Conservation (phyloP, 2,797 vertebrate genomes). For the Gymnocypris eckloni region DNA sequence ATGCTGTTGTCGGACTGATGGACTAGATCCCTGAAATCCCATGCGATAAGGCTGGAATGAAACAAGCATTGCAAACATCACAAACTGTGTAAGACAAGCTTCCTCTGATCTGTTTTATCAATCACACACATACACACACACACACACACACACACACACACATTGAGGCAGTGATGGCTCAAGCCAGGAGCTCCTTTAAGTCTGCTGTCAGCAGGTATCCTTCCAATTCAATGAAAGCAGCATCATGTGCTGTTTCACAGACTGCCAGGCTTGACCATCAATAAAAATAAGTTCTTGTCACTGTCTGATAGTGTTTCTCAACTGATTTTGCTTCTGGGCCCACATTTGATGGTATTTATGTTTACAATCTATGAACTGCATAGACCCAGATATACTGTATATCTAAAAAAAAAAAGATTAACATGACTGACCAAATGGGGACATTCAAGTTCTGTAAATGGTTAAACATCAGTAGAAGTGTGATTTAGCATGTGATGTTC, state of each 20-base stretch:
- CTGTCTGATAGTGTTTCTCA: slow-evolving; percentile 11
- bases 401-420: too few species aligned
- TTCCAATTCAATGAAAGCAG: slow-evolving; percentile 57
- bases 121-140: slow-evolving; percentile 56
- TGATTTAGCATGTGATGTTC: not conserved
- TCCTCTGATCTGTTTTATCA: slow-evolving; percentile 49
- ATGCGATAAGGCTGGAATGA: slow-evolving; percentile 32
- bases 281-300: slow-evolving; percentile 47
- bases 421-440: not conserved
- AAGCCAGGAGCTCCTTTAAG: slow-evolving; percentile 48
- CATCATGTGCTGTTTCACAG: slow-evolving; percentile 54
- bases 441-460: not conserved
- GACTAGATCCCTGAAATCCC: slow-evolving; percentile 38
- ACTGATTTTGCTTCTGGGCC: not conserved
- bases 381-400: not conserved
- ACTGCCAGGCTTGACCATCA: slow-evolving; percentile 58
- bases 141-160: not conserved
- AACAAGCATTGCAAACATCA: slow-evolving; percentile 52
- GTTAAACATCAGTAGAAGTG: not conserved
- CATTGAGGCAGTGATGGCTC: slow-evolving; percentile 71
- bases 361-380: not conserved
- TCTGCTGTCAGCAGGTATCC: slow-evolving; percentile 51
- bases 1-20: slow-evolving; percentile 23
- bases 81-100: slow-evolving; percentile 47
- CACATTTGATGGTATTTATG: not conserved